Evolutionary conservation across 2,888 invertebrate genomes (phyloP).

Genomic region (Melanchra persicariae): DNA sequence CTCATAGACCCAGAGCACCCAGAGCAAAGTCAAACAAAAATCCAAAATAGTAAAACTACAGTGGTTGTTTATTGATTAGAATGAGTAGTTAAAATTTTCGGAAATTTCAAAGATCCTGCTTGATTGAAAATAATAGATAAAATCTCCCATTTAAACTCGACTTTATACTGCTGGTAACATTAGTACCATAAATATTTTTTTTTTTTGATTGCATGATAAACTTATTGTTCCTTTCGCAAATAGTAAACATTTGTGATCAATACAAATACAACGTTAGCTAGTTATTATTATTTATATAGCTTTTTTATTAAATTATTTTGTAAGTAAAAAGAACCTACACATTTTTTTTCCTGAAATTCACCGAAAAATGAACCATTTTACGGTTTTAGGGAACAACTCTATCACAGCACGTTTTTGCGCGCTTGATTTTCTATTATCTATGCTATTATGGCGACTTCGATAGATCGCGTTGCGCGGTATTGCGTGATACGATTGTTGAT

Average conservation of each 20-base stretch:
- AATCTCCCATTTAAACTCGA: background rate
- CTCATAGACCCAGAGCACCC: no score
- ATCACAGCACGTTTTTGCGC: constrained; percentile 72
- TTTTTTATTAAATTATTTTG: no score
- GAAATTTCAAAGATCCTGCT: no score
- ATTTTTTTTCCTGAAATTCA: background rate
- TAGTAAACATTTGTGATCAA: background rate
- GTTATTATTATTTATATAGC: background rate
- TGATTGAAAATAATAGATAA: no score
- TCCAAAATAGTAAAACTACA: no score
- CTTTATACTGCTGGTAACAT: constrained; percentile 20
- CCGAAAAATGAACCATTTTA: background rate
- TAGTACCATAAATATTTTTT: constrained; percentile 51
- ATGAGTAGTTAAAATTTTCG: no score
- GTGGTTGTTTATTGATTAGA: no score
- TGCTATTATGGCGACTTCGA: constrained; percentile 82
- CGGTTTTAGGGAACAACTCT: constrained; percentile 52
- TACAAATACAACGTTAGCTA: no score
- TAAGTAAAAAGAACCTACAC: no score
- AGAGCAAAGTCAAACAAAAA: background rate
- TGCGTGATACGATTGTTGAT: constrained; percentile 85
- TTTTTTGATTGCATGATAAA: background rate
- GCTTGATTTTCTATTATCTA: constrained; percentile 76
- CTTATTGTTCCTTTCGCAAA: background rate
- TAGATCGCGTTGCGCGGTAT: constrained; percentile 88